phyloP scores from a whole-genome alignment of 2,113 vertebrate species.

The Eurypyga helias region DNA sequence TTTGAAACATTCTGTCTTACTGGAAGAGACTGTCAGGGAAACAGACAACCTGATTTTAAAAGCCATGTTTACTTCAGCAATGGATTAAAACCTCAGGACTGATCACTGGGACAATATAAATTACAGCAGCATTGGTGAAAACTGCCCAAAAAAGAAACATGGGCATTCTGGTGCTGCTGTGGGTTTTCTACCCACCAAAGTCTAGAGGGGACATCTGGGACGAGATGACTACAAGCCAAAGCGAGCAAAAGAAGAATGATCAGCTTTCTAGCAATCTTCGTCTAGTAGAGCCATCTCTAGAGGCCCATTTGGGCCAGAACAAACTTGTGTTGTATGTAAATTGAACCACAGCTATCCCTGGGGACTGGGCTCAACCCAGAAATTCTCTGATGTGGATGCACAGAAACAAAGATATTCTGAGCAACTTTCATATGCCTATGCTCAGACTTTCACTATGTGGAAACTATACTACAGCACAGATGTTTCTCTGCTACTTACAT shows the following conservation, averaged over 20 bases:
- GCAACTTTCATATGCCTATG: neutral
- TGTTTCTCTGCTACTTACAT: neutral
- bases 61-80: neutral
- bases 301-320: neutral
- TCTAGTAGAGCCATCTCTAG: neutral
- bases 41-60: neutral
- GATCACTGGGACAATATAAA: neutral
- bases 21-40: neutral
- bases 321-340: neutral
- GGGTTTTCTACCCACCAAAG: neutral
- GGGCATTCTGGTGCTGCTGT: neutral
- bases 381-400: neutral
- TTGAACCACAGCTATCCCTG: neutral
- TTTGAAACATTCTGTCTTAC: neutral
- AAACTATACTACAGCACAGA: neutral
- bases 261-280: slow-evolving; percentile 14
- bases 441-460: neutral
- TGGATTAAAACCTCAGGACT: neutral
- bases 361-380: neutral
- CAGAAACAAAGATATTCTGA: slow-evolving; percentile 9
- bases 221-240: neutral
- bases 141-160: neutral
- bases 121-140: neutral
- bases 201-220: neutral
- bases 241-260: neutral